Evolutionary conservation across 1,140 invertebrate species (phyloP).

Genomic region (Diploscapter pachys): DNA sequence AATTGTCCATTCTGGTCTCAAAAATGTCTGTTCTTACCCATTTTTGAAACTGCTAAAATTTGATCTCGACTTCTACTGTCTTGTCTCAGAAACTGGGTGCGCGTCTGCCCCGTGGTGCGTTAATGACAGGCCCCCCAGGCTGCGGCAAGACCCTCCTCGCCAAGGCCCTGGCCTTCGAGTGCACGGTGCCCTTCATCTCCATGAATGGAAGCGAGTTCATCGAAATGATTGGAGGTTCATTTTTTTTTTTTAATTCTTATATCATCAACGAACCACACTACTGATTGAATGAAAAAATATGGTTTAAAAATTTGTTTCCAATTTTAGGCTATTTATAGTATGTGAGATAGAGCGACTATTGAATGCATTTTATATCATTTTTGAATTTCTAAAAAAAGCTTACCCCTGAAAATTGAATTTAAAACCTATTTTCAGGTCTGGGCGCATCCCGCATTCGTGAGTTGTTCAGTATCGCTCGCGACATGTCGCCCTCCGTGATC

Average conservation of each 20-base stretch:
- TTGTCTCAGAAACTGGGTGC: conserved; percentile 73
- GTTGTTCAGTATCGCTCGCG: conserved; percentile 86
- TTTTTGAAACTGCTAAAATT: no score
- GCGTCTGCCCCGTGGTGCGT: conserved; percentile 72
- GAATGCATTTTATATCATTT: no score
- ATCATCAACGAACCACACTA: no score
- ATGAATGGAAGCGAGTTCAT: conserved; percentile 93
- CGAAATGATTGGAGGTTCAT: conserved; percentile 79
- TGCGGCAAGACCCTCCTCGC: conserved; percentile 89
- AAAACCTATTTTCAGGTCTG: conserved; percentile 63
- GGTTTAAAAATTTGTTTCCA: no score
- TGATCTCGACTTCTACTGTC: no score
- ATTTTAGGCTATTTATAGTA: no score
- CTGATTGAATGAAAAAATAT: no score
- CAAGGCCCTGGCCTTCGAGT: conserved; percentile 97
- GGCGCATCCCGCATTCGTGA: conserved; percentile 86
- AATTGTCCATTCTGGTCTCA: no score
- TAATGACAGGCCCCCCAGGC: conserved; percentile 77
- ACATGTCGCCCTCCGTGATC: conserved; percentile 87
- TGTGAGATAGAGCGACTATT: no score
- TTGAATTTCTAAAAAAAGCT: no score
- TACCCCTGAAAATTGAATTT: no score
- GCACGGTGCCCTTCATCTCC: conserved; percentile 95
- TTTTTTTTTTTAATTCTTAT: not conserved
- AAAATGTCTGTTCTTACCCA: no score